A percentile compares a stretch with the other conserved stretches of the same genome.
Conservation (phyloP, 2,113 vertebrate species). For the Phocoena sinus region DNA sequence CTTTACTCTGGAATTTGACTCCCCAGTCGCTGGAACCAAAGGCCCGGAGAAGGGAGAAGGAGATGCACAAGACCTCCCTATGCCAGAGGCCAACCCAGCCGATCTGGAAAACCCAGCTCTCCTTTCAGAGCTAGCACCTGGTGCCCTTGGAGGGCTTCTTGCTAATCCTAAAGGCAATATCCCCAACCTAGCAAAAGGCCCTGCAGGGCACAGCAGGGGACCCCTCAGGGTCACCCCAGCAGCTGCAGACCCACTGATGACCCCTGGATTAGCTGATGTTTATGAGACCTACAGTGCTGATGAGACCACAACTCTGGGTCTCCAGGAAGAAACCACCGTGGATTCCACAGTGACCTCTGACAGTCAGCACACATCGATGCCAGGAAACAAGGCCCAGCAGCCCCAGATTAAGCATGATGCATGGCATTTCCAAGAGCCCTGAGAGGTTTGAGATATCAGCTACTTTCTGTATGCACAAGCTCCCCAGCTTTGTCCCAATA, state of each 20-base stretch:
- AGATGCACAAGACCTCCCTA: neutral
- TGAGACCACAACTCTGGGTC: neutral
- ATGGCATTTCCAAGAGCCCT: conserved; percentile 64
- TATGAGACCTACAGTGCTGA: conserved; percentile 47
- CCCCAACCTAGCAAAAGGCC: neutral
- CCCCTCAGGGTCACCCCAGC: neutral
- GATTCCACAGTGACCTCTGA: conserved; percentile 50
- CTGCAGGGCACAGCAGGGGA: conserved; percentile 34
- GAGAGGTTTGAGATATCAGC: neutral
- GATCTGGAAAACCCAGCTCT: neutral
- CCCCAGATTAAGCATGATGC: neutral
- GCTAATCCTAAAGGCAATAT: conserved; percentile 37
- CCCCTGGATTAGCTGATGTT: conserved; percentile 27
- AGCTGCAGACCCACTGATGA: conserved; percentile 12
- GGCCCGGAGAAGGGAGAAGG: conserved; percentile 42
- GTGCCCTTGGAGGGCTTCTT: conserved; percentile 33
- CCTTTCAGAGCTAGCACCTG: conserved; percentile 35
- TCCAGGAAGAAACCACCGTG: conserved; percentile 35
- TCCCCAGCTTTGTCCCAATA: conserved; percentile 13
- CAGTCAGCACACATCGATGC: neutral
- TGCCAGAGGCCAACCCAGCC: neutral
- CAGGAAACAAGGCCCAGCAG: conserved; percentile 39
- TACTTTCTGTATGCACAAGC: neutral
- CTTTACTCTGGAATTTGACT: conserved; percentile 73
- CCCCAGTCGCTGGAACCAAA: conserved; percentile 47